phyloP scores from a whole-genome alignment of 1,140 invertebrate genomes.

The Coptotermes formosanus region DNA sequence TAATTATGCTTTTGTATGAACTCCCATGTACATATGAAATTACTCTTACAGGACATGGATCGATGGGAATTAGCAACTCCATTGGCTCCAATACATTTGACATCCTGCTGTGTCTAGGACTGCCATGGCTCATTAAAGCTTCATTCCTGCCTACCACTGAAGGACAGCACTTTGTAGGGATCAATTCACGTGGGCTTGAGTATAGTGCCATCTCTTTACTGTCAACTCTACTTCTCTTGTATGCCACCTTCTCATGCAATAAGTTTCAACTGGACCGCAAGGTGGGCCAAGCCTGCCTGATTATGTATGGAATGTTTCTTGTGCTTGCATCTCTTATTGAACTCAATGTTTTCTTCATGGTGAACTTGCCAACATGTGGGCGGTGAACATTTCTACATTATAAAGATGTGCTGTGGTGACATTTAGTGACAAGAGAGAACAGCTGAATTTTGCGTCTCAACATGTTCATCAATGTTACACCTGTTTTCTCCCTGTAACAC shows the following conservation, averaged over 20 bases:
- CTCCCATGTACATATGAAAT: slow-evolving; percentile 19
- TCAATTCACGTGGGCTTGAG: slow-evolving; percentile 77
- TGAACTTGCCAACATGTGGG: slow-evolving; percentile 76
- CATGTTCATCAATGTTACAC: not conserved
- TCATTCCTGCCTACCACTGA: slow-evolving; percentile 69
- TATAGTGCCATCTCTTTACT: slow-evolving; percentile 79
- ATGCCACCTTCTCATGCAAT: slow-evolving; percentile 71
- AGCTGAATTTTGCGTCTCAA: not conserved
- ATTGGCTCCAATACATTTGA: slow-evolving; percentile 90
- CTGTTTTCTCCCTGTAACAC: not conserved
- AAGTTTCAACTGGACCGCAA: slow-evolving; percentile 76
- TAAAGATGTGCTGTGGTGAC: not conserved
- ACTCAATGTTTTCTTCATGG: slow-evolving; percentile 81
- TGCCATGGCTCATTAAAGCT: slow-evolving; percentile 83
- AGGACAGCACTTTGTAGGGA: slow-evolving; percentile 67
- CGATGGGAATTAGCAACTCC: slow-evolving; percentile 87
- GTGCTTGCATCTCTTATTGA: slow-evolving; percentile 79
- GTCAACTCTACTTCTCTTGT: slow-evolving; percentile 74
- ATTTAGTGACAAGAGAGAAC: not conserved
- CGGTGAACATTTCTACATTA: slow-evolving; percentile 14
- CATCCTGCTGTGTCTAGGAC: slow-evolving; percentile 78
- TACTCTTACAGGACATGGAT: slow-evolving; percentile 66
- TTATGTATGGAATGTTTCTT: slow-evolving; percentile 76
- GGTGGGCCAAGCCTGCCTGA: slow-evolving; percentile 69
- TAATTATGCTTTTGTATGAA: too few species aligned